Base-by-base conservation (phyloP, 2,888 invertebrate species). In the Xylophagus ater region DNA sequence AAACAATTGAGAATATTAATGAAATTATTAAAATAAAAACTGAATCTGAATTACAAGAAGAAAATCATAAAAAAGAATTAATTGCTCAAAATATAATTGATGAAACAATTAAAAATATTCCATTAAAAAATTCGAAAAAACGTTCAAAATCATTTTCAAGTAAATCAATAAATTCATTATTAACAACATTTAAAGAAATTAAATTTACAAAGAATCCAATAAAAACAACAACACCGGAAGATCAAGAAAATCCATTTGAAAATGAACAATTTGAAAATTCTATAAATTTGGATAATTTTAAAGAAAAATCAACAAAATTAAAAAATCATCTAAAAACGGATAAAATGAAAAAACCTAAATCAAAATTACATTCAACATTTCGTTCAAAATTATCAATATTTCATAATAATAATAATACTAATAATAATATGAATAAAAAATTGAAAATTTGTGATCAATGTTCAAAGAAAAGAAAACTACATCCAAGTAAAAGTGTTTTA, bases 61-160 rank as follows among this genome's bases (percentile, higher is more conserved):
- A n/a, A n/a, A n/a, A n/a, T n/a, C n/a, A n/a, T n/a, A n/a, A n/a
- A n/a, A n/a, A n/a, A n/a, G n/a, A n/a, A n/a, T n/a, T n/a, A n/a
- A n/a, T n/a, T n/a, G n/a, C n/a, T n/a, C n/a, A n/a, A n/a, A n/a
- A n/a, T n/a, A n/a, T n/a, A n/a, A n/a, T n/a, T n/a, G n/a, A n/a
- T n/a, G n/a, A n/a, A n/a, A n/a, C n/a, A n/a, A n/a, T n/a, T n/a
- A n/a, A n/a, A n/a, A n/a, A n/a, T n/a, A n/a, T n/a, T n/a, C n/a
- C n/a, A n/a, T n/a, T n/a, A n/a, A n/a, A n/a, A n/a, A 41, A 34
- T 2, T 40, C 40, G 6, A 60, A 63, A 34, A 64, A 63, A 35
- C 55, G 64, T 15, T 63, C 65, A 1, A 49, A 57, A 7, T 64
- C 65, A 4, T 63, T 63, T 37, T 59, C 62, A 15, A 60, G 65